A percentile compares a stretch with the other conserved stretches of the same genome.
These are phyloP conservation scores for Protodeltote pygarga DNA, from an alignment of 2,888 invertebrate species.

Conservation along the genomic window DNA sequence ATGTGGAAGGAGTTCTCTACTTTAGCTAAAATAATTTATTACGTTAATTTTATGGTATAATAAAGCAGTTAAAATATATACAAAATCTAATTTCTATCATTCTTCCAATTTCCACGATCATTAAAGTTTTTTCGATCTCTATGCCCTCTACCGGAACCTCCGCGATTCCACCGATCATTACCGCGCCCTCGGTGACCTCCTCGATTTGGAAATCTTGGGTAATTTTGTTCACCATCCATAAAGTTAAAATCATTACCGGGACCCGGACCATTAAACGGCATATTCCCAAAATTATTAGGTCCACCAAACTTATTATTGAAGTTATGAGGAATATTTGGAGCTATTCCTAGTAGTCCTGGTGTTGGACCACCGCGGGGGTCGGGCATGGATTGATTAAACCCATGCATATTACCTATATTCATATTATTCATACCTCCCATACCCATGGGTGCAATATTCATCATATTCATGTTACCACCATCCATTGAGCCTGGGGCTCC, in stretches of 20 bases:
- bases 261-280: constrained; percentile 79
- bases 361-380: constrained; percentile 81
- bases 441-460: constrained; percentile 77
- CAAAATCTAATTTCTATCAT: constrained; percentile 81
- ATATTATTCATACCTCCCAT: constrained; percentile 79
- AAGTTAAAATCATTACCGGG: constrained; percentile 77
- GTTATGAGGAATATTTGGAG: constrained; percentile 85
- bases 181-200: constrained; percentile 79
- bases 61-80: constrained; percentile 45
- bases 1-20: constrained; percentile 72
- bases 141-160: constrained; percentile 79
- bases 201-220: constrained; percentile 76
- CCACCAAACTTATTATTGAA: constrained; percentile 76
- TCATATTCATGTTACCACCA: constrained; percentile 73
- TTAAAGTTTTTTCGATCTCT: constrained; percentile 82
- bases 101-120: constrained; percentile 84
- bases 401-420: constrained; percentile 76
- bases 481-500: constrained; percentile 68
- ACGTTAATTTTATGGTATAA: constrained; percentile 37
- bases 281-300: constrained; percentile 77
- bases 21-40: constrained; percentile 64
- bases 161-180: constrained; percentile 81
- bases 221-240: constrained; percentile 79
- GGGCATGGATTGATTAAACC: constrained; percentile 76
- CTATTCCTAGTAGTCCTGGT: constrained; percentile 87